Base-by-base conservation (phyloP, 2,888 invertebrate genomes). In the Drosophila nr. perissopoda region DNA sequence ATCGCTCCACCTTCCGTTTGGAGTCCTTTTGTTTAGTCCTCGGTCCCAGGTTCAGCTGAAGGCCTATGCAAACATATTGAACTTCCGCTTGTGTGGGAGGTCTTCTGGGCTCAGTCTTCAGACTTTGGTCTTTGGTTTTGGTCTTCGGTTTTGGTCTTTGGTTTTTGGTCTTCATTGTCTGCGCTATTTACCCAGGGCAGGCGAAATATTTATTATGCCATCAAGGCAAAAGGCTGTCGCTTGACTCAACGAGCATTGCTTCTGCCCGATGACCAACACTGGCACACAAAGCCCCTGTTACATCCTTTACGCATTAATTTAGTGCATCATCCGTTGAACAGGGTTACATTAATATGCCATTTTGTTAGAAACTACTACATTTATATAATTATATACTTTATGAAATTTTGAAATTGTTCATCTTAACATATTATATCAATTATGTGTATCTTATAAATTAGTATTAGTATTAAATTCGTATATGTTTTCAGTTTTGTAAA, bases 1-100 rank as follows among this genome's bases (percentile, higher is more conserved):
- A 80, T 72, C 68, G 78, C 62, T 78, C 81, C 65, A 79, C 72
- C 72, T 73, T 71, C 82, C 68, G 61, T 68, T 73, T 45, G 45
- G n/a, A 40, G 58, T 58, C 82, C 58, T 29, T 69, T 73, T 73
- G 65, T 73, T 58, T 62, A 67, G 57, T 62, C 48, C 42, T 71
- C 53, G 36, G 67, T 42, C 54, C 18, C 34, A 29, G 58, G 31
- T 69, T 61, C 70, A 54, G 18, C 29, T 33, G 8, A 29, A 31
- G 68, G 75, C 89, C 87, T 87, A 89, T 78, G 82, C 76, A 87
- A 87, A 87, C 90, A 90, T 87, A 90, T 84, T 89, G 87, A 90
- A 82, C 90, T 74, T 90, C 87, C 89, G 80, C 75, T 78, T 79
- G 77, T 74, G 76, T 77, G 72, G 76, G 56, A 69, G 73, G 42